Percentiles rank a stretch among this genome's conserved stretches.
phyloP scores from a whole-genome alignment of 2,113 vertebrate genomes.

The Castor canadensis region DNA sequence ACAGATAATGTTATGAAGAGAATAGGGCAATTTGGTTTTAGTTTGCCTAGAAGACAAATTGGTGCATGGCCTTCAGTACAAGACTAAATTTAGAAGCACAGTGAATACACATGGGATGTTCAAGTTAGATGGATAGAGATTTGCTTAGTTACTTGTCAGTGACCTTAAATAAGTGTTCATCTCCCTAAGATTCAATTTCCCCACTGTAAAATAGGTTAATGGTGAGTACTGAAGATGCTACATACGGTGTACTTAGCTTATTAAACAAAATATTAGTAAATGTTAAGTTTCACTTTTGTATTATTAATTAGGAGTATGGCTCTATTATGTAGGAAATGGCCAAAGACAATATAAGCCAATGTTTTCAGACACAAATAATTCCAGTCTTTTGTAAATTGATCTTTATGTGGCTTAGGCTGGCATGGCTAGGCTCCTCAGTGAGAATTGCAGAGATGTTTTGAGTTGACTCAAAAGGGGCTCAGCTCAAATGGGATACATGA shows the following conservation, averaged over 20 bases:
- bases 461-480: conserved; percentile 15
- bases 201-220: not conserved
- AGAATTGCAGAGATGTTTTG: conserved; percentile 33
- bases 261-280: not conserved
- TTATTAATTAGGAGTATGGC: conserved; percentile 19
- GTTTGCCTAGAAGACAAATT: not conserved
- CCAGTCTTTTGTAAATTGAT: conserved; percentile 58
- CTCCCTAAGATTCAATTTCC: not conserved
- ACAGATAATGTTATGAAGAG: not conserved
- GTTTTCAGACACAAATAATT: conserved; percentile 43
- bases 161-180: not conserved
- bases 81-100: not conserved
- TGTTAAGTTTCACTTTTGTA: conserved; percentile 19
- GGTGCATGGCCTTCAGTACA: not conserved
- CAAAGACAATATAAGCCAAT: not conserved
- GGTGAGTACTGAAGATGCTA: not conserved
- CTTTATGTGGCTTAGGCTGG: conserved; percentile 4
- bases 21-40: not conserved
- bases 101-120: not conserved
- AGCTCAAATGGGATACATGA: conserved; percentile 29
- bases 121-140: not conserved
- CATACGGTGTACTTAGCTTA: not conserved
- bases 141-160: not conserved
- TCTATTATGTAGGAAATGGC: conserved; percentile 25
- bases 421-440: not conserved